Evolutionary conservation across 2,888 invertebrate species (phyloP).

Genomic region (Nomada lathburiana): DNA sequence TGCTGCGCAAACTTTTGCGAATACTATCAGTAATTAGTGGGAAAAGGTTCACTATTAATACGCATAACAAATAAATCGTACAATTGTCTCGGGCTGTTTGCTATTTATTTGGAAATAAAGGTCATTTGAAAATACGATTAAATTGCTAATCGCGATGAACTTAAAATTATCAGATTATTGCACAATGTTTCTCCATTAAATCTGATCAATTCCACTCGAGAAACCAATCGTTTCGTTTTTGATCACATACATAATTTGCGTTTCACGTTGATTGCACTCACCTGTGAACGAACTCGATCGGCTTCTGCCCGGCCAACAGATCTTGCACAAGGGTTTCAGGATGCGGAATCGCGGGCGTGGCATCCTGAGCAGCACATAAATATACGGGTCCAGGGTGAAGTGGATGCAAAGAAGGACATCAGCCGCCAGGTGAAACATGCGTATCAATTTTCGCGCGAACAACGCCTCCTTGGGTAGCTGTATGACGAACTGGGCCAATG

Average conservation of each 20-base stretch:
- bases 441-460: constrained; percentile 72
- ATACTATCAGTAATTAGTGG: no score
- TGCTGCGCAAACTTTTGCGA: no score
- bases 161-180: no score
- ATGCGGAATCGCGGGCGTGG: constrained; percentile 79
- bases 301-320: constrained; percentile 80
- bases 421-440: constrained; percentile 86
- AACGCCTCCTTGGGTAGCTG: constrained; percentile 65
- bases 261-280: constrained; percentile 46
- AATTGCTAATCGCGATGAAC: not conserved
- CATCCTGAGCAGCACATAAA: constrained; percentile 91
- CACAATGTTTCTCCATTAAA: no score
- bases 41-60: not conserved
- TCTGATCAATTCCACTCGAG: not conserved
- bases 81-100: not conserved
- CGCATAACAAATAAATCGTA: not conserved
- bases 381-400: constrained; percentile 93
- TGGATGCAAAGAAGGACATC: constrained; percentile 92
- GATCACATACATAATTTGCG: constrained; percentile 22
- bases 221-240: constrained; percentile 1
- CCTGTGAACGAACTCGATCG: constrained; percentile 80
- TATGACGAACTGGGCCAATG: constrained; percentile 86
- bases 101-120: constrained; percentile 1
- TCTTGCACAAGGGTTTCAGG: constrained; percentile 79
- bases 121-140: not conserved